Evolutionary conservation across 2,888 invertebrate species (phyloP), one percentile per base, ranked within the genome.

Genomic region (Tubulanus polymorphus): DNA sequence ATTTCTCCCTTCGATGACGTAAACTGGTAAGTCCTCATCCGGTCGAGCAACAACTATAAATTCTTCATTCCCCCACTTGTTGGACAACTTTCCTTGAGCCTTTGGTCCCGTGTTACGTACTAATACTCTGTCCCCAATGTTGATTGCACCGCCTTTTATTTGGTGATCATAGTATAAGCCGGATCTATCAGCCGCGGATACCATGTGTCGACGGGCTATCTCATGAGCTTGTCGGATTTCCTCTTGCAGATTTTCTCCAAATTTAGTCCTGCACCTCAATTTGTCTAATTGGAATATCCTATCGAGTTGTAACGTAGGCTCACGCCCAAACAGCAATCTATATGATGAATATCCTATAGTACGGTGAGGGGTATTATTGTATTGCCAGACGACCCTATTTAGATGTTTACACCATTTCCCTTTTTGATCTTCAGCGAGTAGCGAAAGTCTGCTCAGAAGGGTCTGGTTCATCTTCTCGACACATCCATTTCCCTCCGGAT

Each of bases 291-390:
- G 53, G 26, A 55, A 54, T 15, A 28, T 26, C 8, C 47, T 5
- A 50, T 55, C 57, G 15, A 55, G 29, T 2, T 53, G 50, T 25
- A 56, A 50, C 32, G 48, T 35, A 3, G 54, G 57, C 3, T 6
- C 5, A 27, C 54, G n/a, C 2, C 57, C 57, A 37, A 56, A 56
- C 50, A 56, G 46, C 28, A 56, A 28, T 6, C 25, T 25, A 37
- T 49, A 56, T 3, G 57, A 45, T 3, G 49, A 27, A 2, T 28
- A 10, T 28, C 48, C 53, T 6, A 54, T 56, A 20, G 49, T 25
- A 15, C 54, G 53, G 50, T 56, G 57, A 12, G 27, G 2, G 3
- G 53, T 56, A 29, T 30, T 48, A 26, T 56, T 56, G 29, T 56
- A 55, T 26, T 53, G 50, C 25, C 54, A 48, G 2, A 55, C 50